A percentile compares a stretch with the other conserved stretches of the same genome.
Conservation (phyloP, 2,888 invertebrate genomes). For the Omphaloscelis lunosa region DNA sequence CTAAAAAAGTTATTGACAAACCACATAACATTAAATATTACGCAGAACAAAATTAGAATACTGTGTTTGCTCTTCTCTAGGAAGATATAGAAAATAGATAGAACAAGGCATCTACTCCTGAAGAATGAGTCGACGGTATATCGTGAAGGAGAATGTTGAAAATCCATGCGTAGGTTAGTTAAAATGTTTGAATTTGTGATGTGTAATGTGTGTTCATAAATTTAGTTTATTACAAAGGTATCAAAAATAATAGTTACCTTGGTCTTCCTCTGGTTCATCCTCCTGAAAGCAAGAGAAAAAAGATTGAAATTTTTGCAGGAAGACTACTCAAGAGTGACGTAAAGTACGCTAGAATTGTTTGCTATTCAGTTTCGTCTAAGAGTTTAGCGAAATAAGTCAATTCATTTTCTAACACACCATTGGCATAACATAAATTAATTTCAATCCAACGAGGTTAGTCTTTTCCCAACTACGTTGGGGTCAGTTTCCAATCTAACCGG, state of each 20-base stretch:
- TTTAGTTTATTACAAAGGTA: background rate
- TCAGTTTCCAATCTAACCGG: too few relatives aligned
- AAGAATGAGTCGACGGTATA: background rate
- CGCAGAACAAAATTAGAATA: background rate
- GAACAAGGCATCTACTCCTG: background rate
- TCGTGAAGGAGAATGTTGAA: background rate
- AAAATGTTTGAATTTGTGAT: background rate
- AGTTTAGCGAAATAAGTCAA: too few relatives aligned
- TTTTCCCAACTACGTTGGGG: too few relatives aligned
- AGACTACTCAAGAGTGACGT: too few relatives aligned
- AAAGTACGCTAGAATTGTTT: too few relatives aligned
- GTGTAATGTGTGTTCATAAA: background rate
- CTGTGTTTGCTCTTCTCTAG: background rate
- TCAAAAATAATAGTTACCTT: slow-evolving; percentile 56
- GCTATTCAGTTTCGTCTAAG: too few relatives aligned
- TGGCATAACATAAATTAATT: too few relatives aligned
- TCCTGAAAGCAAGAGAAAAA: slow-evolving; percentile 32
- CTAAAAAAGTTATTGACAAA: background rate
- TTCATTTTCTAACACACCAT: too few relatives aligned
- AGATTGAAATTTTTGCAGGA: background rate
- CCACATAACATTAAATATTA: background rate
- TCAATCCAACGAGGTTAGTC: too few relatives aligned
- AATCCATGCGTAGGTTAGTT: background rate
- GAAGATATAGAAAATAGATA: background rate
- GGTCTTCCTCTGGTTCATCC: slow-evolving; percentile 22